Conservation (phyloP, 2,888 invertebrate genomes). For the Pterobdella sp. region DNA sequence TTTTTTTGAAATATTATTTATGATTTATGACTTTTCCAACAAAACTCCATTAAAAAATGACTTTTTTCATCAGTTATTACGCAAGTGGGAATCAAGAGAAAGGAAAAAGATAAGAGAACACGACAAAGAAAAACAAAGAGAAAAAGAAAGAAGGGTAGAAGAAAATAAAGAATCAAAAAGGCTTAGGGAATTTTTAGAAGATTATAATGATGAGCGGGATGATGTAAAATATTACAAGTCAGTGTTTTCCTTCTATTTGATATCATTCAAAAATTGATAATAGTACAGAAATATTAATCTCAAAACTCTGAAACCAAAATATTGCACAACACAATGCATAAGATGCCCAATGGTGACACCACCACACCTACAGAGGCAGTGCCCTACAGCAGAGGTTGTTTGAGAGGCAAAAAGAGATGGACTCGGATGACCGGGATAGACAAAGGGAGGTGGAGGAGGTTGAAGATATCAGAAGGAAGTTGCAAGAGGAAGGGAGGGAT, state of each 20-base stretch:
- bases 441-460: conserved; percentile 75
- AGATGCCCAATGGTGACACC: conserved; percentile 5
- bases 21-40: background rate
- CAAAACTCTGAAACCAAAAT: no score
- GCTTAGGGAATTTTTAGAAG: conserved; percentile 92
- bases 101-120: conserved; percentile 66
- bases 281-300: no score
- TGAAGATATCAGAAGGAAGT: conserved; percentile 69
- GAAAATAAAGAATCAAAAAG: conserved; percentile 82
- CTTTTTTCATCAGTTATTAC: conserved; percentile 53
- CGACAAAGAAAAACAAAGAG: conserved; percentile 76
- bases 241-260: conserved; percentile 39
- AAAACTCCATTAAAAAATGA: background rate
- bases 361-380: conserved; percentile 59
- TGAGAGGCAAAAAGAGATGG: conserved; percentile 85
- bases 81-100: conserved; percentile 51
- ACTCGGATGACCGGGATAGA: conserved; percentile 79
- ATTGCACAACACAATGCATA: no score
- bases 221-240: conserved; percentile 92
- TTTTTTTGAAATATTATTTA: background rate
- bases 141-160: conserved; percentile 74
- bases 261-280: no score
- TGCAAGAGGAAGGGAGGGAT: conserved; percentile 56
- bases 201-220: conserved; percentile 95
- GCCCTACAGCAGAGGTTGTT: conserved; percentile 81